A percentile compares a stretch with the other conserved stretches of the same genome.
Evolutionary conservation across 2,797 vertebrate genomes (phyloP).

Genomic region (Danio tinwini): DNA sequence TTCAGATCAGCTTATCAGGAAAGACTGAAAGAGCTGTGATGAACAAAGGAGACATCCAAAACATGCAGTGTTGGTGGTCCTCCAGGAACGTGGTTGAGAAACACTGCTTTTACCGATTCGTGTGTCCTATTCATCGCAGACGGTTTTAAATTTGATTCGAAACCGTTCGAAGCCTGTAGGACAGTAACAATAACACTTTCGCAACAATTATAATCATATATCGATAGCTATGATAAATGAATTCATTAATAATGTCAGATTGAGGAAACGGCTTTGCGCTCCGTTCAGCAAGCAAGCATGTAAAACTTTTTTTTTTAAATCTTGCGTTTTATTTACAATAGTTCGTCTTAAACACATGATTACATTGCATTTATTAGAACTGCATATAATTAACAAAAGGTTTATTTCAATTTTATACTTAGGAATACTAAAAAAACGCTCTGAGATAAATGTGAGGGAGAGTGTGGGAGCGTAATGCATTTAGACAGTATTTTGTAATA

Average conservation of each 20-base stretch:
- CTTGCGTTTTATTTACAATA: slow-evolving; percentile 80
- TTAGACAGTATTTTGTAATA: slow-evolving; percentile 77
- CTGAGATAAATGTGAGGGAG: slow-evolving; percentile 67
- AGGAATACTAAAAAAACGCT: slow-evolving; percentile 63
- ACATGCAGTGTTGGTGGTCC: too few relatives aligned
- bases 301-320: slow-evolving; percentile 59
- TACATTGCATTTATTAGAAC: slow-evolving; percentile 70
- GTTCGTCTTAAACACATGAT: slow-evolving; percentile 73
- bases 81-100: too few relatives aligned
- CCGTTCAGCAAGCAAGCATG: slow-evolving; percentile 69
- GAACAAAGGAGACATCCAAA: too few relatives aligned
- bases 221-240: slow-evolving; percentile 58
- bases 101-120: neutral
- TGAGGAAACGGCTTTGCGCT: slow-evolving; percentile 40
- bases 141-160: slow-evolving; percentile 41
- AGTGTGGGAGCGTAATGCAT: slow-evolving; percentile 73
- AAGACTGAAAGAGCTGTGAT: too few relatives aligned
- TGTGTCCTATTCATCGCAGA: slow-evolving; percentile 15
- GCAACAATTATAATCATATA: slow-evolving; percentile 44
- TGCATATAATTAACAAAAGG: slow-evolving; percentile 74
- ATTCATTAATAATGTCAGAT: slow-evolving; percentile 49
- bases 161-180: slow-evolving; percentile 22
- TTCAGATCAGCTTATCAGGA: too few relatives aligned
- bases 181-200: slow-evolving; percentile 43
- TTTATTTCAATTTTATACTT: slow-evolving; percentile 67